Percentiles rank a stretch among this genome's conserved stretches.
Evolutionary conservation across 2,888 invertebrate genomes (phyloP).

Genomic region (Ormyrus pomaceus): DNA sequence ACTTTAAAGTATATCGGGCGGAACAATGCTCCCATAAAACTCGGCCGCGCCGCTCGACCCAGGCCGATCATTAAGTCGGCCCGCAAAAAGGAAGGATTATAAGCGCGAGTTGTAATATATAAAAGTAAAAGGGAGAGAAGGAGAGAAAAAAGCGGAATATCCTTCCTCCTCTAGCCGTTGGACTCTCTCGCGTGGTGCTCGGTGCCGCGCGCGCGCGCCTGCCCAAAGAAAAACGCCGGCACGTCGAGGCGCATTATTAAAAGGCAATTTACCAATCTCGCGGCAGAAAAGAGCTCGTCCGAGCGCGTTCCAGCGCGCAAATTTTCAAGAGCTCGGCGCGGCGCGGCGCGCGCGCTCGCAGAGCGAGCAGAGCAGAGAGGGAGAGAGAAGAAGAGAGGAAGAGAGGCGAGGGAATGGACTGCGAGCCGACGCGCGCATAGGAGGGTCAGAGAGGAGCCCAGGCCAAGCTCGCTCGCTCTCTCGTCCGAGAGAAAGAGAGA

Average conservation of each 20-base stretch:
- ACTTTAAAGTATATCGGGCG: conserved; percentile 9
- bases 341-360: neutral
- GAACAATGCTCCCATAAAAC: conserved; percentile 11
- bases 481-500: conserved; percentile 50
- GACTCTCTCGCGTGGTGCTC: neutral
- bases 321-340: conserved; percentile 44
- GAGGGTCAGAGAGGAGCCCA: conserved; percentile 39
- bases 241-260: conserved; percentile 56
- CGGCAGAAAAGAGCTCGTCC: conserved; percentile 47
- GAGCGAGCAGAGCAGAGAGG: conserved; percentile 13
- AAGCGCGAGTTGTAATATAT: neutral
- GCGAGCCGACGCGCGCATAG: conserved; percentile 4
- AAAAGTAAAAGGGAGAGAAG: neutral
- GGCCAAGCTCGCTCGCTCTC: conserved; percentile 20
- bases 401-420: neutral
- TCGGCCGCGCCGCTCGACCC: conserved; percentile 2
- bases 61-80: conserved; percentile 6
- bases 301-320: conserved; percentile 44
- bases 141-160: conserved; percentile 10
- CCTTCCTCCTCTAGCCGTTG: neutral
- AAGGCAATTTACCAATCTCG: conserved; percentile 57
- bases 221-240: conserved; percentile 52
- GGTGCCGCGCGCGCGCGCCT: neutral
- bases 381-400: neutral
- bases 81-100: neutral